Conservation (phyloP, 35 echinoderm and acorn worm genomes). For the Lytechinus variegatus region DNA sequence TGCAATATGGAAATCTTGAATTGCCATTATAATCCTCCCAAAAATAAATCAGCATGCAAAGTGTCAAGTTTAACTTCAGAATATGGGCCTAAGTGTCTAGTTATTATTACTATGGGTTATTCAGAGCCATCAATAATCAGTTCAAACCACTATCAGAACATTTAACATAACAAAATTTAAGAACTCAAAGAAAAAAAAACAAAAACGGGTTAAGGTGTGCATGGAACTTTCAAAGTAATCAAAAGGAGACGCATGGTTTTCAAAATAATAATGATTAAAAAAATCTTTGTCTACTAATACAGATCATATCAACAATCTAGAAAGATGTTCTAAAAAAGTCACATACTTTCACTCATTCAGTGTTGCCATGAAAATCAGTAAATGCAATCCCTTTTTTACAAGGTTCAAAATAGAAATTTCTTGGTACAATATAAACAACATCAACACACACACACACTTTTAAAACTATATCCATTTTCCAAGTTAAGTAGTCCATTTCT, state of each 20-base stretch:
- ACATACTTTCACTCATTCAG: not conserved
- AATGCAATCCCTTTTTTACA: not conserved
- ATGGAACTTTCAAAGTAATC: not conserved
- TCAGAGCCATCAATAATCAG: not conserved
- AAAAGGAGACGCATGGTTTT: not conserved
- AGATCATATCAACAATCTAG: not conserved
- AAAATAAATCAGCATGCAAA: too few relatives aligned
- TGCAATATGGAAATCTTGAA: too few relatives aligned
- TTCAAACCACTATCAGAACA: not conserved
- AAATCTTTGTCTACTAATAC: too few relatives aligned
- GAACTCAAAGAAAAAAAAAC: not conserved
- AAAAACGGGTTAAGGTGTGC: not conserved
- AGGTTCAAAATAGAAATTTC: conserved; percentile 39
- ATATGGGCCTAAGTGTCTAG: not conserved
- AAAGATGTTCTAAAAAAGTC: not conserved
- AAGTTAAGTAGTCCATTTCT: not conserved
- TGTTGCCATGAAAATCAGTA: not conserved
- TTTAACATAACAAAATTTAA: not conserved
- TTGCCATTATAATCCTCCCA: too few relatives aligned
- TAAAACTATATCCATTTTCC: not conserved
- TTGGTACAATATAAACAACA: conserved; percentile 16
- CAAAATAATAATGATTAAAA: not conserved
- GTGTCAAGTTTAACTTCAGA: too few relatives aligned
- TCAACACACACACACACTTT: conserved; percentile 18
- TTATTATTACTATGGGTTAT: not conserved